Base-by-base conservation (phyloP, 1,140 invertebrate species). In the Neoseiulus cucumeris region DNA sequence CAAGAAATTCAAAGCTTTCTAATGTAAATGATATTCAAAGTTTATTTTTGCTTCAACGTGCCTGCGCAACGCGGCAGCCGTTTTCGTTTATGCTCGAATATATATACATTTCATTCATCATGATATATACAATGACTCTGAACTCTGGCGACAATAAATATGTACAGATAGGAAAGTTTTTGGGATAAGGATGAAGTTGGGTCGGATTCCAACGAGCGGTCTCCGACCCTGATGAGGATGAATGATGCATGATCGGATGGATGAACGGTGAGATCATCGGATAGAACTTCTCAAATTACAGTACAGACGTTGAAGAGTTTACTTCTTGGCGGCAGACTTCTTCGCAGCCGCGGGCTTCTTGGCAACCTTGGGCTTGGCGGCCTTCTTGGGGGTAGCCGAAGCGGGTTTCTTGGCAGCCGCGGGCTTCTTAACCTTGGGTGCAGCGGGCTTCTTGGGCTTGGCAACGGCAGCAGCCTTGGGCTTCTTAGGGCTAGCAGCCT, bases 341-440 rank as follows among this genome's bases (percentile, higher is more conserved):
- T 65, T 69, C 28, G 44, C 64, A 25, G 51, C 20, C 5, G 25
- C 18, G 45, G 25, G 25, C 18, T 59, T 59, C 64, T 70, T 66
- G 33, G 42, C 65, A 5, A 30, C 33, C 42, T 68, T 67, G 44
- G 70, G 70, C 5, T 65, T 39, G 42, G 51, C 65, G 18, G 65
- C 59, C 41, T 71, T 69, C 64, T 70, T 70, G 2, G 69, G 67
- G 22, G 33, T 39, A 9, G 33, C 33, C n/a, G n/a, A n/a, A 42
- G 68, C 44, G 41, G 64, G 39, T 33, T 68, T 66, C 17, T 68
- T 67, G 33, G 68, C 65, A 22, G 39, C 20, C 30, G 29, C 22
- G 64, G 65, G n/a, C 17, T 42, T 42, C 44, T 66, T 66, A 18
- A 42, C 64, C 22, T 47, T 47, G 45, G 45, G 45, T 25, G 20